These are phyloP conservation scores for Macrosteles quadrilineatus DNA, from an alignment of 1,140 invertebrate species.

Conservation along the genomic window DNA sequence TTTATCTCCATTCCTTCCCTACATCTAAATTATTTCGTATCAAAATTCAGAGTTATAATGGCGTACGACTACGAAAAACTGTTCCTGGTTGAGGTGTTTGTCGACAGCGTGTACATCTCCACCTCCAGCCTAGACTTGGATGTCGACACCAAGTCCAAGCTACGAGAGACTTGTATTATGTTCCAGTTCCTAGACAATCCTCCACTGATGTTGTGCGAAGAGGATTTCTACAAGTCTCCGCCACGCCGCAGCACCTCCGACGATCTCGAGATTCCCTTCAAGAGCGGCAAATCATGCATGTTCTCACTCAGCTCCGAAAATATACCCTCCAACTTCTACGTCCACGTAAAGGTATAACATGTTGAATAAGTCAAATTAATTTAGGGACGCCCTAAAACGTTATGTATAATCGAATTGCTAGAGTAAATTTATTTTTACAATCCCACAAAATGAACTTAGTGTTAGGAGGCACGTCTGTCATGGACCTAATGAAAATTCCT, in stretches of 20 bases:
- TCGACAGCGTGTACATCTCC: conserved; percentile 54
- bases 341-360: no score
- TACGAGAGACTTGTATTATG: conserved; percentile 53
- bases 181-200: conserved; percentile 55
- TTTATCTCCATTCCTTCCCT: no score
- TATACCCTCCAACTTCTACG: not conserved
- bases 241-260: conserved; percentile 46
- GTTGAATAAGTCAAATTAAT: no score
- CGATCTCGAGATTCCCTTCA: conserved; percentile 50
- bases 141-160: not conserved
- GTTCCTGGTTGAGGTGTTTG: conserved; percentile 58
- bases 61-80: conserved; percentile 53
- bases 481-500: no score
- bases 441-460: no score
- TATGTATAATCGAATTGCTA: no score
- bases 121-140: conserved; percentile 12
- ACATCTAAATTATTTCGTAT: no score
- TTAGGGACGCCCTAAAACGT: no score
- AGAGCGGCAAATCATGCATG: conserved; percentile 58
- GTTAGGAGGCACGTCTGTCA: no score
- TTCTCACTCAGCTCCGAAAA: conserved; percentile 46
- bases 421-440: no score
- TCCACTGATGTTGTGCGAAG: conserved; percentile 57
- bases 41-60: no score
- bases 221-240: conserved; percentile 49